phyloP scores from a whole-genome alignment of 2,888 invertebrate genomes.

The Aromia moschata region DNA sequence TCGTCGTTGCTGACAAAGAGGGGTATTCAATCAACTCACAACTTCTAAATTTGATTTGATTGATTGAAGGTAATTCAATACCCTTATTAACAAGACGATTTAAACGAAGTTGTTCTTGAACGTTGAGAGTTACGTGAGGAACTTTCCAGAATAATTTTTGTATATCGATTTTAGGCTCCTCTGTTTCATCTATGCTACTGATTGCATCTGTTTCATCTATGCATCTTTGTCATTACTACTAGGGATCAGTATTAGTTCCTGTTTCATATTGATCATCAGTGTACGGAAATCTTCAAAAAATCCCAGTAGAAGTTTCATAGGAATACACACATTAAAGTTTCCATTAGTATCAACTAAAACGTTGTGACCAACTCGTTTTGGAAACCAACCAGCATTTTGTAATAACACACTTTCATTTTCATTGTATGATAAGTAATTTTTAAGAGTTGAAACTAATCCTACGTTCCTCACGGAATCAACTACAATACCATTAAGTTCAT shows the following conservation, averaged over 20 bases:
- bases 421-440: neutral
- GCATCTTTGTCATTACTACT: slow-evolving; percentile 30
- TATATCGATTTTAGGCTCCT: slow-evolving; percentile 28
- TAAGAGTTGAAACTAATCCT: neutral
- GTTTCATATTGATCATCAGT: slow-evolving; percentile 33
- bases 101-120: slow-evolving; percentile 25
- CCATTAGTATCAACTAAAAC: slow-evolving; percentile 14
- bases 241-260: slow-evolving; percentile 35
- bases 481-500: neutral
- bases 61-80: slow-evolving; percentile 20
- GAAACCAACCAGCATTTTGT: slow-evolving; percentile 26
- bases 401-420: slow-evolving; percentile 16
- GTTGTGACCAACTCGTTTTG: slow-evolving; percentile 1
- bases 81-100: slow-evolving; percentile 23
- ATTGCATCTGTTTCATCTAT: too few species aligned
- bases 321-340: slow-evolving; percentile 27
- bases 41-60: slow-evolving; percentile 28
- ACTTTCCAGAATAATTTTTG: slow-evolving; percentile 31
- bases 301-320: slow-evolving; percentile 22
- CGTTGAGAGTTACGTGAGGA: slow-evolving; percentile 27
- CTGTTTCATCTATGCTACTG: slow-evolving; percentile 11
- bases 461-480: slow-evolving; percentile 1
- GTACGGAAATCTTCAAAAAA: slow-evolving; percentile 34
- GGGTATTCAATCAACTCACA: slow-evolving; percentile 33
- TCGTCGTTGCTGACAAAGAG: slow-evolving; percentile 21